Evolutionary conservation across 2,797 vertebrate genomes (phyloP).

Genomic region (Phyllotis vaccarum): DNA sequence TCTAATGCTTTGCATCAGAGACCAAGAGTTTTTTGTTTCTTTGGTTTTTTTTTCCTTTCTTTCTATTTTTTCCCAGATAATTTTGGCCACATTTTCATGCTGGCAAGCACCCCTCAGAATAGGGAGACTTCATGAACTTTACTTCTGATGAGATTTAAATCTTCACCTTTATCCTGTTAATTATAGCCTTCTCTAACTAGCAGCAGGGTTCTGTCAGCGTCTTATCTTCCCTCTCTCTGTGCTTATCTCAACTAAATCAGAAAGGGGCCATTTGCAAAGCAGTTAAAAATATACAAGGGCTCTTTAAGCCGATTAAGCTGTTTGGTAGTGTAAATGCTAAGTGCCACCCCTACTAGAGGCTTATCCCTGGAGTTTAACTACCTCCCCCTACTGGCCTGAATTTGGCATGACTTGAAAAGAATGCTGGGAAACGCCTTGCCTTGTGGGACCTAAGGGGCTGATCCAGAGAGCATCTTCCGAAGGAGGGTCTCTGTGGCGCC

Average conservation of each 20-base stretch:
- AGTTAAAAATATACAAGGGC: background rate
- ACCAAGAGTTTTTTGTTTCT: background rate
- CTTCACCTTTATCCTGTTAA: background rate
- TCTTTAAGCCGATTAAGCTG: background rate
- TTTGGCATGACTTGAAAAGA: background rate
- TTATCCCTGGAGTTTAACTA: background rate
- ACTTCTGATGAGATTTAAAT: background rate
- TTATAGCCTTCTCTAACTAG: background rate
- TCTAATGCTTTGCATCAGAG: background rate
- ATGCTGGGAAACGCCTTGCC: background rate
- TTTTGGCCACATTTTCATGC: background rate
- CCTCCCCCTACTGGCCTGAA: background rate
- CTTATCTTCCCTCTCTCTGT: background rate
- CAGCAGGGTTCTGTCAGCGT: background rate
- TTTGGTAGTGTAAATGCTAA: background rate
- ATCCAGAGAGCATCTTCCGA: background rate
- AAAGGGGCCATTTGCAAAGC: background rate
- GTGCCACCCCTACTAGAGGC: background rate
- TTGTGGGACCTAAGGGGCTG: too few species aligned
- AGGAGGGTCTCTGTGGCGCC: background rate
- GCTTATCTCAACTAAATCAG: background rate
- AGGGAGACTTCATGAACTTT: background rate
- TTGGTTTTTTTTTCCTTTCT: too few species aligned
- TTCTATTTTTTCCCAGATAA: accelerated
- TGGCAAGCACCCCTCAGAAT: background rate